phyloP scores from a whole-genome alignment of 2,888 invertebrate species.

The Amiota mariae region DNA sequence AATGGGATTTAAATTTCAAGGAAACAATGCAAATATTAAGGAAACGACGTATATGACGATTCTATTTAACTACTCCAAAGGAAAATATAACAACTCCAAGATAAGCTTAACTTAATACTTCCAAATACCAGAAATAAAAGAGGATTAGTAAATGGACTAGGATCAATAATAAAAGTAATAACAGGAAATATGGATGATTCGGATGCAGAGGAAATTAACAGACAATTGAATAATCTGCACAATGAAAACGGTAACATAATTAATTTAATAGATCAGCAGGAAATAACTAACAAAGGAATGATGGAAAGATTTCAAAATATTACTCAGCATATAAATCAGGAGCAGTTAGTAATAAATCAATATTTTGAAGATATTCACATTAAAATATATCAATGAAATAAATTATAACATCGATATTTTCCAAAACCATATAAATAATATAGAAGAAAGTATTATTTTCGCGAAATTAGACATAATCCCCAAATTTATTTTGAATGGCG shows the following conservation, averaged over 20 bases:
- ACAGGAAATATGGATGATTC: conserved; percentile 6
- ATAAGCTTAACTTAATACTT: background rate
- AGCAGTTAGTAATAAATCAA: too few species aligned
- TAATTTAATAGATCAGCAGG: background rate
- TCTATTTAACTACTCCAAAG: background rate
- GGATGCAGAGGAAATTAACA: background rate
- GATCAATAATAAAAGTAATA: background rate
- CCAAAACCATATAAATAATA: too few species aligned
- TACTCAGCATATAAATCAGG: too few species aligned
- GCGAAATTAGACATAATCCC: too few species aligned
- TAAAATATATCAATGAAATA: too few species aligned
- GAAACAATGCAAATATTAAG: background rate
- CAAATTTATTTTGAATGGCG: too few species aligned
- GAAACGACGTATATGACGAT: background rate
- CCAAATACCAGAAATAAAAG: background rate
- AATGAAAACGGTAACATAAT: background rate
- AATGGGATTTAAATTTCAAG: background rate
- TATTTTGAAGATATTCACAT: too few species aligned
- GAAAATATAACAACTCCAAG: background rate
- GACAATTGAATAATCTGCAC: background rate
- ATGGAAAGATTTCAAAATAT: too few species aligned
- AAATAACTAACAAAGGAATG: too few species aligned
- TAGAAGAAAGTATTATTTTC: too few species aligned
- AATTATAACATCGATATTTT: too few species aligned
- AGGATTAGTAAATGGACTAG: background rate